phyloP scores from a whole-genome alignment of 2,797 vertebrate species.

The Acrossocheilus fasciatus region DNA sequence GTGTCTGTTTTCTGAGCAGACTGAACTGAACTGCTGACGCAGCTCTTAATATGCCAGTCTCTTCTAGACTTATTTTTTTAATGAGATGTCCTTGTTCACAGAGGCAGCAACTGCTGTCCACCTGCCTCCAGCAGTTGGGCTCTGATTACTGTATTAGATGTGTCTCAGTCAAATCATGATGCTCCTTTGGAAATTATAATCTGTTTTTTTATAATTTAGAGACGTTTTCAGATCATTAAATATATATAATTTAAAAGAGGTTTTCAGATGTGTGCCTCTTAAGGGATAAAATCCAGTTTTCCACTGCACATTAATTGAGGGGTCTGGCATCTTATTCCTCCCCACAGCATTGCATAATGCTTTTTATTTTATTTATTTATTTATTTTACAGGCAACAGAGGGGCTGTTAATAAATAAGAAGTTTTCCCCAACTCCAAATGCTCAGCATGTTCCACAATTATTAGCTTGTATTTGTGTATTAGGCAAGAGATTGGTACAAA shows the following conservation, averaged over 20 bases:
- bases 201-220: background rate
- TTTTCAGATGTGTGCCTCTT: background rate
- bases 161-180: background rate
- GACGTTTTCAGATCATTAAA: background rate
- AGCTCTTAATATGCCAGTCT: conserved; percentile 22
- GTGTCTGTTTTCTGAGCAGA: conserved; percentile 50
- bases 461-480: conserved; percentile 28
- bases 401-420: conserved; percentile 21
- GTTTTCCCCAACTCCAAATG: background rate
- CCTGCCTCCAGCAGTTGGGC: conserved; percentile 7
- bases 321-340: conserved; percentile 26
- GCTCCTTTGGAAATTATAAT: background rate
- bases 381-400: background rate
- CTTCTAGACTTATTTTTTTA: conserved; percentile 15
- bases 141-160: background rate
- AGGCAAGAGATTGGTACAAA: conserved; percentile 6
- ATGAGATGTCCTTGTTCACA: conserved; percentile 34
- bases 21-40: conserved; percentile 38
- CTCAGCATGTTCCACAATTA: conserved; percentile 13
- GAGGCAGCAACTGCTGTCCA: background rate
- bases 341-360: conserved; percentile 32
- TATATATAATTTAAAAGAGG: background rate
- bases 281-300: conserved; percentile 37
- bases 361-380: background rate
- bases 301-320: conserved; percentile 34